A percentile compares a stretch with the other conserved stretches of the same genome.
These are phyloP conservation scores for Rhabditophanes sp. DNA, from an alignment of 2,888 invertebrate genomes.

Conservation along the genomic window DNA sequence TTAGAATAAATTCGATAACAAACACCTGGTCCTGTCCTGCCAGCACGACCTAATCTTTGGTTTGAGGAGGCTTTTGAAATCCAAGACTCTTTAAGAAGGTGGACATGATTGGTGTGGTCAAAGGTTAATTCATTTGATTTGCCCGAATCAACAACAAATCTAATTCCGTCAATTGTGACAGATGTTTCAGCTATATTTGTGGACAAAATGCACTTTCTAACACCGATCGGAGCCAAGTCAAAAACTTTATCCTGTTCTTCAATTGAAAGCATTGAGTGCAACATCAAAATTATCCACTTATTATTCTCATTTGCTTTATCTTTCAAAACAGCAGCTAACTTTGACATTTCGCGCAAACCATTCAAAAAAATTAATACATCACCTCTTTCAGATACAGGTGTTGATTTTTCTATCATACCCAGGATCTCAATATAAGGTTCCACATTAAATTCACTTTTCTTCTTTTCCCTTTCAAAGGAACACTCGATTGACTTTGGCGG, in stretches of 20 bases:
- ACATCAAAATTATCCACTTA: constrained; percentile 75
- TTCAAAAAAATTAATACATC: constrained; percentile 86
- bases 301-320: constrained; percentile 62
- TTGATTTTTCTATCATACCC: constrained; percentile 75
- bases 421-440: constrained; percentile 79
- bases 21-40: constrained; percentile 66
- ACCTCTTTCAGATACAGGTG: constrained; percentile 67
- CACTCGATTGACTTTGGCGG: constrained; percentile 53
- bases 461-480: constrained; percentile 48
- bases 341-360: constrained; percentile 48
- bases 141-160: constrained; percentile 91
- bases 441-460: constrained; percentile 63
- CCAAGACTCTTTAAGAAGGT: constrained; percentile 64
- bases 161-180: constrained; percentile 87
- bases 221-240: constrained; percentile 79
- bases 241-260: constrained; percentile 91
- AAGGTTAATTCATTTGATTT: constrained; percentile 73
- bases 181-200: constrained; percentile 98
- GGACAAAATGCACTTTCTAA: constrained; percentile 85
- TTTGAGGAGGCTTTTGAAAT: constrained; percentile 93
- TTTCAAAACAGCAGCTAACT: constrained; percentile 45
- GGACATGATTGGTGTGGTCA: constrained; percentile 74
- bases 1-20: constrained; percentile 61
- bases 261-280: constrained; percentile 70
- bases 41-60: constrained; percentile 66